phyloP scores from a whole-genome alignment of 2,888 invertebrate genomes.

The Mimumesa dahlbomi region DNA sequence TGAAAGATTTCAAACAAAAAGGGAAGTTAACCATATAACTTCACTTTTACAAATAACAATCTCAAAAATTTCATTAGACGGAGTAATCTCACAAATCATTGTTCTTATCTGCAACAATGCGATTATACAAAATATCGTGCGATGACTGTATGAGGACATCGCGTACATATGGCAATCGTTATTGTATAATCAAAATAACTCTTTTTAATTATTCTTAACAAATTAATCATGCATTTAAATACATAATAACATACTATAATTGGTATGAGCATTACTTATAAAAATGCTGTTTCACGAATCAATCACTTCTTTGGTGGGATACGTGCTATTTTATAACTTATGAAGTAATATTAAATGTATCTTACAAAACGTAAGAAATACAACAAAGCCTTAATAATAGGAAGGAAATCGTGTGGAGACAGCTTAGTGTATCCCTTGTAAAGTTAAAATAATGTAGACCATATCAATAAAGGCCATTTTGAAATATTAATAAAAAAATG shows the following conservation, averaged over 20 bases:
- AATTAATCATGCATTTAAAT: slow-evolving; percentile 6
- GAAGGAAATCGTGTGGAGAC: slow-evolving; percentile 1
- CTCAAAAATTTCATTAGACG: slow-evolving; percentile 42
- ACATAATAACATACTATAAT: slow-evolving; percentile 1
- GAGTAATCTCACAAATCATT: slow-evolving; percentile 45
- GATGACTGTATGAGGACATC: background rate
- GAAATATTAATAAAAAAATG: background rate
- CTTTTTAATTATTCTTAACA: background rate
- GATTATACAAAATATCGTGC: slow-evolving; percentile 10
- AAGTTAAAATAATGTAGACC: background rate
- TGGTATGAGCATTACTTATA: slow-evolving; percentile 11
- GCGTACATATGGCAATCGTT: slow-evolving; percentile 11
- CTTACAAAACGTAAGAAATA: slow-evolving; percentile 5
- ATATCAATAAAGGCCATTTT: background rate
- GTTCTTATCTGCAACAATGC: slow-evolving; percentile 19
- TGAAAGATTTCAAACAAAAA: slow-evolving; percentile 42
- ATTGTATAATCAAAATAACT: slow-evolving; percentile 6
- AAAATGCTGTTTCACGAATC: slow-evolving; percentile 18
- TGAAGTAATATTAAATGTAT: slow-evolving; percentile 27
- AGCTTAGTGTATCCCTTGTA: background rate
- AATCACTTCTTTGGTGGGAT: slow-evolving; percentile 43
- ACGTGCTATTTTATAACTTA: slow-evolving; percentile 31
- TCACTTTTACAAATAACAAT: slow-evolving; percentile 45
- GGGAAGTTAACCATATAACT: slow-evolving; percentile 48
- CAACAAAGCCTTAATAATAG: slow-evolving; percentile 1